A percentile compares a stretch with the other conserved stretches of the same genome.
These are phyloP conservation scores for Cololabis saira DNA, from an alignment of 2,113 vertebrate genomes.

Conservation along the genomic window DNA sequence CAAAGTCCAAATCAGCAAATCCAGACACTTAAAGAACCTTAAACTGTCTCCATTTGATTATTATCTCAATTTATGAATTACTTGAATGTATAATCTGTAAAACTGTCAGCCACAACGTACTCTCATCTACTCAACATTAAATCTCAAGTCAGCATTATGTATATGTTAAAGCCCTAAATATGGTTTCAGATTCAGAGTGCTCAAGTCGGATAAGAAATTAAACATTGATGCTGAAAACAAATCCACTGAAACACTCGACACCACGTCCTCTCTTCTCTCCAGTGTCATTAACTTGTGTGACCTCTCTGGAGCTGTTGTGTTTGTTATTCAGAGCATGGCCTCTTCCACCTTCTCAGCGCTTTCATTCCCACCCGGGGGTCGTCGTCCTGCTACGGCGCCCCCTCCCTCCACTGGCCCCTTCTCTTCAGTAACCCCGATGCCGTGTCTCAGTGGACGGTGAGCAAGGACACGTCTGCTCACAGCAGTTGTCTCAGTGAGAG, in stretches of 20 bases:
- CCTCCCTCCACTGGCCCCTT: constrained; percentile 21
- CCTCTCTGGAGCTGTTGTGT: constrained; percentile 38
- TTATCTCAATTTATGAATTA: neutral
- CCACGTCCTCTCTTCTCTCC: neutral
- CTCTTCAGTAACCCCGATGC: constrained; percentile 56
- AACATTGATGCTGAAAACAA: neutral
- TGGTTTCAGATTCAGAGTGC: neutral
- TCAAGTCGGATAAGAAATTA: neutral
- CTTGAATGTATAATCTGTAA: neutral
- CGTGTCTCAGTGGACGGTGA: constrained; percentile 49
- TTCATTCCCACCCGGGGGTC: constrained; percentile 25
- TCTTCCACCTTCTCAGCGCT: constrained; percentile 19
- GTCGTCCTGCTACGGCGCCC: constrained; percentile 37
- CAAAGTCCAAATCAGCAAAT: neutral
- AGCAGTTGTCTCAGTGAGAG: constrained; percentile 46
- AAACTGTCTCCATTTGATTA: neutral
- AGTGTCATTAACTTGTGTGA: neutral
- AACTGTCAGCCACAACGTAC: too few relatives aligned
- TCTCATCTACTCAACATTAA: neutral
- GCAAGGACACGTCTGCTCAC: constrained; percentile 54
- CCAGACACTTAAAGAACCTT: neutral
- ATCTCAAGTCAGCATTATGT: neutral
- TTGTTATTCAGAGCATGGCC: constrained; percentile 62
- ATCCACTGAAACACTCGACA: constrained; percentile 10
- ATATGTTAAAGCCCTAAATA: neutral